A percentile compares a stretch with the other conserved stretches of the same genome.
phyloP scores from a whole-genome alignment of 2,113 vertebrate genomes.

The Sturnira hondurensis region DNA sequence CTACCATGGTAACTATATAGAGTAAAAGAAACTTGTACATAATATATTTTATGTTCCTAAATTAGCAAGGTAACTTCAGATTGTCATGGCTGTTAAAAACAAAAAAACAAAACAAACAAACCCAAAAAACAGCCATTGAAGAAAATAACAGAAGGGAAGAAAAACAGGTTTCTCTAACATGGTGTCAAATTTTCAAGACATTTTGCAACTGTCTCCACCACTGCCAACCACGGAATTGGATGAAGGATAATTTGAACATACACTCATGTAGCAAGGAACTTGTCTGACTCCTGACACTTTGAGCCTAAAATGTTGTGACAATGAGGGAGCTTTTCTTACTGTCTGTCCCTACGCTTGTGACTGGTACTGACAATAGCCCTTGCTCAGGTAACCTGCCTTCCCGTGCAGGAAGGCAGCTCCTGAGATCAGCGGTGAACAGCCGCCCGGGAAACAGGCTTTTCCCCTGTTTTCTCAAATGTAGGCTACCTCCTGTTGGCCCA shows the following conservation, averaged over 20 bases:
- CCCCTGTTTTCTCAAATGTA: background rate
- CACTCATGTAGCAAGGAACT: background rate
- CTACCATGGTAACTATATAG: background rate
- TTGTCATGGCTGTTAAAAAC: background rate
- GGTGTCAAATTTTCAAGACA: background rate
- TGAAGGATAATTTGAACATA: background rate
- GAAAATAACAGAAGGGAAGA: background rate
- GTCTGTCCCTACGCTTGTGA: background rate
- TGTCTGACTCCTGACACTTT: background rate
- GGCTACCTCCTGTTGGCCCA: background rate
- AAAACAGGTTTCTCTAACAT: background rate
- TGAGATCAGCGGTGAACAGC: background rate
- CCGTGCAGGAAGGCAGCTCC: background rate
- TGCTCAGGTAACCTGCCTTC: background rate
- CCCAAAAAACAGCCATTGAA: background rate
- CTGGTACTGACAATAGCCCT: background rate
- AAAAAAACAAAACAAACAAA: no score
- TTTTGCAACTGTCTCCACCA: background rate
- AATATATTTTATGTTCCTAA: background rate
- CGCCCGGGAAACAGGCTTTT: background rate
- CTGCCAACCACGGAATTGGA: background rate
- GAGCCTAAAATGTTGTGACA: background rate
- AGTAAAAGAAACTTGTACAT: background rate
- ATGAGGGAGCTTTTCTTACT: background rate
- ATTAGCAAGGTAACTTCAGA: background rate